Base-by-base conservation (phyloP, 2,888 invertebrate genomes). In the Ommatoiulus sabulosus region DNA sequence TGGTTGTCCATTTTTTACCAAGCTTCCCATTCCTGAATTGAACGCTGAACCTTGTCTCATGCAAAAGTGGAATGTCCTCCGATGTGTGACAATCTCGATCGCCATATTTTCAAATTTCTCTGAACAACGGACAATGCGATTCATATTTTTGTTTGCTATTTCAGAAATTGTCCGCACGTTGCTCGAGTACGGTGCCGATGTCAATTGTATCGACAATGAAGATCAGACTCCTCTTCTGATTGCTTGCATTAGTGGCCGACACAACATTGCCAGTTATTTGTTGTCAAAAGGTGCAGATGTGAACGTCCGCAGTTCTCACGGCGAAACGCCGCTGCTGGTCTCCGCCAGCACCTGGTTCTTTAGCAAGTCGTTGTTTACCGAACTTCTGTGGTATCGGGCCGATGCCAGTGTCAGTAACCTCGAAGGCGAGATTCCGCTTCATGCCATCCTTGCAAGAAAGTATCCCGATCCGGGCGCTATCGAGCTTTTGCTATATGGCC, bases 311-410 rank as follows among this genome's bases (percentile, higher is more conserved):
- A 91, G 91, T 88, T 80, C 57, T 2, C 89, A 89, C 43, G 90
- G 91, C 4, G 90, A 90, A 10, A 89, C 90, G 6, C 91, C 91
- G 6, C 89, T 92, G 57, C 90, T 91, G 89, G 89, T 89, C 20
- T 90, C 90, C n/a, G 87, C 90, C 7, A 89, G 87, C 44, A 87
- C 89, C 17, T 86, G 85, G 10, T 48, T 48, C 52, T 87, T 89
- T 6, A 89, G 90, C 57, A 8, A 88, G 20, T 87, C 89, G 10
- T 46, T 90, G 17, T 87, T 91, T 10, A 43, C 88, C 24, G 88
- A 89, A 17, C 87, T 91, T 44, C 24, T 91, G 43, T 87, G 88
- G 20, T 84, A 90, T 10, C 90, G 90, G n/a, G 90, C 90, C 44
- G 86, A 90, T 44, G 35, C 44, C 17, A 88, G 44, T 44, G 57